Evolutionary conservation across 2,113 vertebrate genomes (phyloP).

Genomic region (Suricata suricatta): DNA sequence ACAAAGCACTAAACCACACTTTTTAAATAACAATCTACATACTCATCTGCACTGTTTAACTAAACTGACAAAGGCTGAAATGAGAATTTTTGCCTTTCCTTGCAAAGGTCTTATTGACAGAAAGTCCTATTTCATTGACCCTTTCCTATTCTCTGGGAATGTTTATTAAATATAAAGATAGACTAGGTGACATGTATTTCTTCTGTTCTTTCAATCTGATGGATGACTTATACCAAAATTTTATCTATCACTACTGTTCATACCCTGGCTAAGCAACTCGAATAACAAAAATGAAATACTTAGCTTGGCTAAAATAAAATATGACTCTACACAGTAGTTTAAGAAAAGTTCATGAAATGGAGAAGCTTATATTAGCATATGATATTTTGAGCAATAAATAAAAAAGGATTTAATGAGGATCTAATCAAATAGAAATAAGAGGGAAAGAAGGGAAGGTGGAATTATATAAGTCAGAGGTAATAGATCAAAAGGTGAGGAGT

Average conservation of each 20-base stretch:
- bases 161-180: neutral
- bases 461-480: neutral
- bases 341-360: neutral
- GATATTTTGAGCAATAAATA: neutral
- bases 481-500: neutral
- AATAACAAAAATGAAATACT: constrained; percentile 5
- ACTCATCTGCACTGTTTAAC: neutral
- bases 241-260: neutral
- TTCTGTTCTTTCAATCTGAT: neutral
- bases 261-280: neutral
- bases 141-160: neutral
- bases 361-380: neutral
- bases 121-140: neutral
- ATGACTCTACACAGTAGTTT: neutral
- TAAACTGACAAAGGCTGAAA: neutral
- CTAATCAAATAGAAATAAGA: neutral
- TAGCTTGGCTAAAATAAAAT: neutral
- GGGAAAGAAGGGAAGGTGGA: neutral
- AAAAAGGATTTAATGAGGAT: neutral
- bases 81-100: neutral
- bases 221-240: neutral
- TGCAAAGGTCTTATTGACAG: neutral
- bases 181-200: neutral
- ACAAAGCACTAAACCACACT: neutral
- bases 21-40: neutral